Percentiles rank a stretch among this genome's conserved stretches.
These are phyloP conservation scores for Melipona bicolor DNA, from an alignment of 2,888 invertebrate genomes.

Conservation along the genomic window DNA sequence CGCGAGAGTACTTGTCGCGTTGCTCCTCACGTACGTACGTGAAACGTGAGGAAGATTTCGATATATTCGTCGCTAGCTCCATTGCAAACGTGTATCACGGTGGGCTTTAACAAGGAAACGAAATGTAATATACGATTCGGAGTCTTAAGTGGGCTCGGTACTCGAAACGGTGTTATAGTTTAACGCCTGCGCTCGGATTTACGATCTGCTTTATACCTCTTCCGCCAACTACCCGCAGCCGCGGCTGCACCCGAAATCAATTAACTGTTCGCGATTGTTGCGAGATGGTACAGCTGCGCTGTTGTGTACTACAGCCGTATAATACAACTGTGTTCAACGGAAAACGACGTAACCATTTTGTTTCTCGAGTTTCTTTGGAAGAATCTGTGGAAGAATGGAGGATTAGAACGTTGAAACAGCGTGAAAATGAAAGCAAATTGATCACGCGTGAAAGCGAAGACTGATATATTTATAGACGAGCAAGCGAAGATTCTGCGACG, in stretches of 20 bases:
- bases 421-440: background rate
- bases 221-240: background rate
- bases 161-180: background rate
- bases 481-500: background rate
- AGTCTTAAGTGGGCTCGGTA: background rate
- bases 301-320: background rate
- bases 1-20: no score
- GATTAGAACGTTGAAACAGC: background rate
- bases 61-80: background rate
- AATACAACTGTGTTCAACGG: background rate
- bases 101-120: background rate
- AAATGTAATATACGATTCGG: background rate
- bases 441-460: background rate
- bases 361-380: background rate
- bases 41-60: no score
- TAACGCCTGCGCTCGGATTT: slow-evolving; percentile 7
- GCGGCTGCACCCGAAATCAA: slow-evolving; percentile 1
- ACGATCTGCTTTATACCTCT: slow-evolving; percentile 11
- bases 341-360: background rate
- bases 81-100: background rate
- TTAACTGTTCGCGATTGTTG: background rate
- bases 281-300: background rate
- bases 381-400: background rate
- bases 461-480: slow-evolving; percentile 1
- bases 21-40: no score